phyloP scores from a whole-genome alignment of 2,888 invertebrate species.

The Tetramorium bicarinatum region DNA sequence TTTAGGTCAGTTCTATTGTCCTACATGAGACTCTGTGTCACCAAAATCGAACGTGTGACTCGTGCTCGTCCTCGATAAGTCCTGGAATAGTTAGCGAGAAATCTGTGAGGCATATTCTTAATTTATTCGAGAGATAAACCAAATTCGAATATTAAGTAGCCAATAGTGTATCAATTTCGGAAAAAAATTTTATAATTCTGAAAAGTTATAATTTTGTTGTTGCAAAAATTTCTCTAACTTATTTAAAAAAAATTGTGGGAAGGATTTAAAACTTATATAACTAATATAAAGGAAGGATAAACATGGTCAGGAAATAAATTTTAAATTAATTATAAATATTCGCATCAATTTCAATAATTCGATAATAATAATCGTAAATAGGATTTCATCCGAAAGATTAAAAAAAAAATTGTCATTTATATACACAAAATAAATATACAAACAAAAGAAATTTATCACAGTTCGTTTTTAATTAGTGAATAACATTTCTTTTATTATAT shows the following conservation, averaged over 20 bases:
- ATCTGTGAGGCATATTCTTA: background rate
- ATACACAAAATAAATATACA: constrained; percentile 20
- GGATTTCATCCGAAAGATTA: background rate
- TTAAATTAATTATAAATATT: constrained; percentile 34
- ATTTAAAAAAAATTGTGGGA: background rate
- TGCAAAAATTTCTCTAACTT: background rate
- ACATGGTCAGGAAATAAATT: background rate
- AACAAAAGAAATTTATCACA: background rate
- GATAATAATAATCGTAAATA: background rate
- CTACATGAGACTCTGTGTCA: constrained; percentile 45
- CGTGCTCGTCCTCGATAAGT: background rate
- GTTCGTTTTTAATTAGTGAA: background rate
- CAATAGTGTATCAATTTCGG: background rate
- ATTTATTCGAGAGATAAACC: background rate
- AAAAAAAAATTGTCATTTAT: background rate
- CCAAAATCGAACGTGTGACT: constrained; percentile 41
- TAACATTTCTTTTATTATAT: background rate
- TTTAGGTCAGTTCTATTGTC: constrained; percentile 76
- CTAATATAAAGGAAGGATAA: background rate
- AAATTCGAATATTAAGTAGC: background rate
- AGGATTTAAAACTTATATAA: background rate
- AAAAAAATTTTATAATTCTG: background rate
- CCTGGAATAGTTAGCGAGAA: constrained; percentile 1
- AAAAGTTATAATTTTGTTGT: background rate
- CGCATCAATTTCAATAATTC: background rate